A percentile compares a stretch with the other conserved stretches of the same genome.
Evolutionary conservation across 2,888 invertebrate genomes (phyloP).

Genomic region (Nomada ruficornis): DNA sequence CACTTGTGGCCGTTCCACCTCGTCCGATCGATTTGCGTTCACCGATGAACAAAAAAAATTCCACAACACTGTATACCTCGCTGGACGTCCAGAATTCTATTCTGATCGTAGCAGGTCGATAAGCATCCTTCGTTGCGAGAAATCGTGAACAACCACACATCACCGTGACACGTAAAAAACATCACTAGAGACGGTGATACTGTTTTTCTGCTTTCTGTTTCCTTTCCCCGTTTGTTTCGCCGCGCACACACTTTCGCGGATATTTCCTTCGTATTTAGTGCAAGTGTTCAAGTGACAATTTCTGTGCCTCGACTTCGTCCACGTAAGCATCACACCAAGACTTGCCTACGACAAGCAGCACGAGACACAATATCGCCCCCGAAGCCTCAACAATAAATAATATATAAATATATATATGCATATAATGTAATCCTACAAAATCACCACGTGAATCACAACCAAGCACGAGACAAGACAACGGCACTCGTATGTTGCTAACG

Average conservation of each 20-base stretch:
- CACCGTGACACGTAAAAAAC: conserved; percentile 7
- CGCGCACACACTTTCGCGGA: too few relatives aligned
- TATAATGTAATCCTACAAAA: conserved; percentile 31
- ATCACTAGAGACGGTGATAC: not conserved
- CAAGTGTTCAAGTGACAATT: conserved; percentile 36
- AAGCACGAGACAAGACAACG: conserved; percentile 43
- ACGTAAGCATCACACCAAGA: conserved; percentile 44
- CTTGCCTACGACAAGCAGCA: conserved; percentile 30
- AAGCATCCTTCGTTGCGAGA: too few relatives aligned
- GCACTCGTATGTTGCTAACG: conserved; percentile 23
- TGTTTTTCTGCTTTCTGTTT: not conserved
- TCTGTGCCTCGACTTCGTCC: conserved; percentile 38
- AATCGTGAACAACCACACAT: conserved; percentile 4
- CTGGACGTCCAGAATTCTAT: too few relatives aligned
- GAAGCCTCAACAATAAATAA: conserved; percentile 22
- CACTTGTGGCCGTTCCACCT: not conserved
- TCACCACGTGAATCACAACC: conserved; percentile 48
- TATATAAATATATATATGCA: not conserved
- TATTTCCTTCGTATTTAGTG: conserved; percentile 17
- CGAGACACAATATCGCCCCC: conserved; percentile 37
- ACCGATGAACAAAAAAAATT: too few relatives aligned
- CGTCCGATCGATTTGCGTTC: not conserved
- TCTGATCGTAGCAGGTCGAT: too few relatives aligned
- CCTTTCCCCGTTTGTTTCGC: not conserved
- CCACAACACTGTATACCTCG: too few relatives aligned